phyloP scores from a whole-genome alignment of 2,797 vertebrate genomes.

The Leptoclinus maculatus region DNA sequence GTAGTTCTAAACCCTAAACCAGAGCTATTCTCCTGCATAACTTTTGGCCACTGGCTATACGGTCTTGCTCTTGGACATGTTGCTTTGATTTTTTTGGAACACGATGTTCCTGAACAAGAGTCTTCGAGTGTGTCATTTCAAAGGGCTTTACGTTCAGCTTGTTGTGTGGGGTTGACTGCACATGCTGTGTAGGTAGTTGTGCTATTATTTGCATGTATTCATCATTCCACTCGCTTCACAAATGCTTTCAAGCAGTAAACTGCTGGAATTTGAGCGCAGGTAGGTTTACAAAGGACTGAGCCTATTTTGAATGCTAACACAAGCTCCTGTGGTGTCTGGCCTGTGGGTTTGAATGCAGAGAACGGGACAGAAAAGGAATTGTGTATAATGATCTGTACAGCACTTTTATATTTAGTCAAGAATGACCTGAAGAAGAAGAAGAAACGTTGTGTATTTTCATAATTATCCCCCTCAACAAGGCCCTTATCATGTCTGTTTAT shows the following conservation, averaged over 20 bases:
- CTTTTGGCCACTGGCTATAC: slow-evolving; percentile 20
- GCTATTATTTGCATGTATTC: slow-evolving; percentile 61
- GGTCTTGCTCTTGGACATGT: slow-evolving; percentile 10
- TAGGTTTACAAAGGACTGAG: slow-evolving; percentile 67
- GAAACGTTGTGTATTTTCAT: background rate
- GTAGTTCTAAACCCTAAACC: slow-evolving; percentile 23
- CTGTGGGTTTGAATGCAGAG: slow-evolving; percentile 45
- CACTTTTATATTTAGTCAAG: background rate
- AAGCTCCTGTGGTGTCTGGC: slow-evolving; percentile 29
- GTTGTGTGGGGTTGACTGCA: slow-evolving; percentile 53
- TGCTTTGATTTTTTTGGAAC: slow-evolving; percentile 44
- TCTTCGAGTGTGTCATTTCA: slow-evolving; percentile 40
- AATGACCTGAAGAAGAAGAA: background rate
- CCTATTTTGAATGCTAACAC: slow-evolving; percentile 54
- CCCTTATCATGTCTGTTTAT: background rate
- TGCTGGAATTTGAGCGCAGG: slow-evolving; percentile 70
- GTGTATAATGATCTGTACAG: background rate
- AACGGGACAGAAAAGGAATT: slow-evolving; percentile 18
- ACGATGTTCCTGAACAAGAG: slow-evolving; percentile 42
- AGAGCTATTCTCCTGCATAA: slow-evolving; percentile 5
- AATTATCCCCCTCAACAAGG: background rate
- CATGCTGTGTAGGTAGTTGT: slow-evolving; percentile 53
- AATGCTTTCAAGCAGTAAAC: slow-evolving; percentile 56
- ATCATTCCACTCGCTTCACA: slow-evolving; percentile 46
- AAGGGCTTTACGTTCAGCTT: slow-evolving; percentile 53